phyloP scores from a whole-genome alignment of 1,140 invertebrate species.

The Streblospio benedicti region DNA sequence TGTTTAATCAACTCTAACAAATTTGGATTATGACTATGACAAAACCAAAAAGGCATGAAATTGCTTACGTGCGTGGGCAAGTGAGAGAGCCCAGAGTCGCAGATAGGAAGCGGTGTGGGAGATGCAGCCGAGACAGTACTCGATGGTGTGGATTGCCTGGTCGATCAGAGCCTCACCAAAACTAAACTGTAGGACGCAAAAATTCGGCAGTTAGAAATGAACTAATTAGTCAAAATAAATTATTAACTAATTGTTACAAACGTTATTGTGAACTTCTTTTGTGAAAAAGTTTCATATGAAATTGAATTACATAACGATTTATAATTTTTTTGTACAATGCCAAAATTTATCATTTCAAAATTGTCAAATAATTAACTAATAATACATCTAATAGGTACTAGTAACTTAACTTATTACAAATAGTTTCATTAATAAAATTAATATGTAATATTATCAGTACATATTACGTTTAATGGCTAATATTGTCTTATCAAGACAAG shows the following conservation, averaged over 20 bases:
- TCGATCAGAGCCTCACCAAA: constrained; percentile 74
- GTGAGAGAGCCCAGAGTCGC: constrained; percentile 87
- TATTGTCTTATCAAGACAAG: too few relatives aligned
- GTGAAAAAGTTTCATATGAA: too few relatives aligned
- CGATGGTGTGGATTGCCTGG: constrained; percentile 94
- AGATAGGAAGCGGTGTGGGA: constrained; percentile 95
- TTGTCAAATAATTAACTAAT: background rate
- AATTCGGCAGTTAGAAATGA: too few relatives aligned
- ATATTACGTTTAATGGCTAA: too few relatives aligned
- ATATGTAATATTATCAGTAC: too few relatives aligned
- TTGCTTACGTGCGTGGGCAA: constrained; percentile 85
- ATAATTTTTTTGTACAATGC: background rate
- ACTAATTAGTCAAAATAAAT: background rate
- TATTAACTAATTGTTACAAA: background rate
- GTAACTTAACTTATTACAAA: too few relatives aligned
- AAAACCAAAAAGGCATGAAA: background rate
- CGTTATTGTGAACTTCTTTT: background rate
- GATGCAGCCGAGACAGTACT: constrained; percentile 91
- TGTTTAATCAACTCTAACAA: constrained; percentile 74
- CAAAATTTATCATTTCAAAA: background rate
- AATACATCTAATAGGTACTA: too few relatives aligned
- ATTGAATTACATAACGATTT: background rate
- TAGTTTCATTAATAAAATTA: too few relatives aligned
- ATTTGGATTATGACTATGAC: background rate
- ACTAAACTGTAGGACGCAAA: constrained; percentile 14